Evolutionary conservation across 2,113 vertebrate genomes (phyloP).

Genomic region (Laterallus jamaicensis): DNA sequence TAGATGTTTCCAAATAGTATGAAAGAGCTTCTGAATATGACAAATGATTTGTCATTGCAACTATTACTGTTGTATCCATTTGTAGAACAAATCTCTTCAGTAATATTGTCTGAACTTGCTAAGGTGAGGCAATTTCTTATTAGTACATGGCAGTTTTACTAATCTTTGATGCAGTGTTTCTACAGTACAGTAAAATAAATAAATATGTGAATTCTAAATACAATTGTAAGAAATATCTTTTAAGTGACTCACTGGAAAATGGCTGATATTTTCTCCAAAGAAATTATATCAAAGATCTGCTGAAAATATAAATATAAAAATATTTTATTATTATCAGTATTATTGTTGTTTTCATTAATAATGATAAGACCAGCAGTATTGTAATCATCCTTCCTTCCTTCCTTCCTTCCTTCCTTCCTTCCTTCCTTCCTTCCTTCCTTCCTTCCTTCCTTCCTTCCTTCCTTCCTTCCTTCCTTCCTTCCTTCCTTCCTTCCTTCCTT

Average conservation of each 20-base stretch:
- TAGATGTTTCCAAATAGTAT: constrained; percentile 27
- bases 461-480: too few species aligned
- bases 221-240: not conserved
- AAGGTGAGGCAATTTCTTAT: constrained; percentile 40
- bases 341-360: too few species aligned
- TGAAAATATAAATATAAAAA: not conserved
- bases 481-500: too few species aligned
- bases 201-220: constrained; percentile 4
- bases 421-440: too few species aligned
- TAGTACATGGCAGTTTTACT: constrained; percentile 20
- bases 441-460: too few species aligned
- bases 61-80: constrained; percentile 1
- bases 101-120: constrained; percentile 27
- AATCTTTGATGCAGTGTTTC: constrained; percentile 31
- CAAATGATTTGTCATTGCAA: constrained; percentile 59
- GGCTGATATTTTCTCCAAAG: not conserved
- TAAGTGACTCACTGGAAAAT: not conserved
- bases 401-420: too few species aligned
- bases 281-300: not conserved
- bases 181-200: not conserved
- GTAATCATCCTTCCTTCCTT: not conserved
- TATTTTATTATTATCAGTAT: not conserved
- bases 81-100: constrained; percentile 54
- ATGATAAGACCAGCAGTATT: not conserved
- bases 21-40: constrained; percentile 65